These are phyloP conservation scores for Bagarius yarrelli DNA, from an alignment of 2,113 vertebrate genomes.

Conservation along the genomic window DNA sequence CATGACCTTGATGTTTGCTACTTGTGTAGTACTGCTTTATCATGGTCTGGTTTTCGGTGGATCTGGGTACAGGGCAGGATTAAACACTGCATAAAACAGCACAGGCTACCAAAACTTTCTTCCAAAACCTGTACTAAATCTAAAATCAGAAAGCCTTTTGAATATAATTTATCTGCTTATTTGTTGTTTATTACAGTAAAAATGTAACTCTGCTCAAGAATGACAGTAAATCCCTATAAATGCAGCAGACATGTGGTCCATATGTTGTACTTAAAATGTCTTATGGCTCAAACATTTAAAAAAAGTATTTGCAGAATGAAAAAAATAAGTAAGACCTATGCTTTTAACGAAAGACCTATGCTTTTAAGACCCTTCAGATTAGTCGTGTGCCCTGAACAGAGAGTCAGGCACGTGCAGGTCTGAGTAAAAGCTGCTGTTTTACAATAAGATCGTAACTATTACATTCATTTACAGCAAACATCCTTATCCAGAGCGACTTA, in stretches of 20 bases:
- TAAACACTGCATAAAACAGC: neutral
- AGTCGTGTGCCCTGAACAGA: conserved; percentile 10
- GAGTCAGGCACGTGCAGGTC: conserved; percentile 7
- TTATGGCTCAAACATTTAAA: neutral
- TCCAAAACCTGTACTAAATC: neutral
- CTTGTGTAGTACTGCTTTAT: neutral
- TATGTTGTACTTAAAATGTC: neutral
- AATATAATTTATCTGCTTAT: neutral
- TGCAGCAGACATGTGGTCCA: neutral
- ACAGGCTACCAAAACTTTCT: neutral
- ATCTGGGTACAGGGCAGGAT: neutral
- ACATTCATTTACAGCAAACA: no score
- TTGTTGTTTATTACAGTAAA: neutral
- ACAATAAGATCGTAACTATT: neutral
- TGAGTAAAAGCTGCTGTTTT: conserved; percentile 2
- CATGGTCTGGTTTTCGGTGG: neutral
- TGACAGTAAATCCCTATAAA: conserved; percentile 5
- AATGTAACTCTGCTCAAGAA: neutral
- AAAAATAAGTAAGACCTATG: neutral
- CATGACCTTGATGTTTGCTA: conserved; percentile 21
- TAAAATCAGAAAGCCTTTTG: neutral
- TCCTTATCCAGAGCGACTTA: no score
- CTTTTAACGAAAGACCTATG: neutral
- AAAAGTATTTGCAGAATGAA: neutral
- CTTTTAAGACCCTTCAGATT: conserved; percentile 1